phyloP scores from a whole-genome alignment of 2,113 vertebrate genomes.

The Bettongia penicillata region DNA sequence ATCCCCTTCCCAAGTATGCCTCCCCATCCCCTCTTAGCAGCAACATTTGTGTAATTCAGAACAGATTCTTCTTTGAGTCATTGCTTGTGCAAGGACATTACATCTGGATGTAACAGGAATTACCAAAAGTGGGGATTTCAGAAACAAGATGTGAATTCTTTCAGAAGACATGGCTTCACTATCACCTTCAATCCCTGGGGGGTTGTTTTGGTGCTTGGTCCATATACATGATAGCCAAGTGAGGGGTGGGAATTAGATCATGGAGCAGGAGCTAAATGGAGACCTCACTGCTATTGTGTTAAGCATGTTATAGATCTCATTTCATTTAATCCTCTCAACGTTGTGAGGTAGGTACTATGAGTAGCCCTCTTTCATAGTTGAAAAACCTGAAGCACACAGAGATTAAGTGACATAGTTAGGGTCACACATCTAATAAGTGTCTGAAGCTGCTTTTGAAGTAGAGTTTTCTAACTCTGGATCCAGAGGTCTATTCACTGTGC shows the following conservation, averaged over 20 bases:
- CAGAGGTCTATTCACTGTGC: not conserved
- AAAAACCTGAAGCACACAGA: not conserved
- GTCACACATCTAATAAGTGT: not conserved
- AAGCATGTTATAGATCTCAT: not conserved
- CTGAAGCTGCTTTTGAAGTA: not conserved
- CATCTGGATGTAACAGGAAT: conserved; percentile 69
- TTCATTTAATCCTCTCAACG: not conserved
- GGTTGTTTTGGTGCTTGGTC: conserved; percentile 46
- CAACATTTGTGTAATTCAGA: conserved; percentile 83
- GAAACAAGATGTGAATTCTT: conserved; percentile 69
- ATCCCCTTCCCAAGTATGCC: conserved; percentile 58
- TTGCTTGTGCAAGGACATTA: conserved; percentile 76
- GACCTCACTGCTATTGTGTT: not conserved
- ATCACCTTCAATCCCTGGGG: conserved; percentile 49
- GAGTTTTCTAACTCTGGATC: not conserved
- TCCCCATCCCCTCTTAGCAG: conserved; percentile 71
- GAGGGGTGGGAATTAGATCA: not conserved
- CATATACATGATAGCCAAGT: not conserved
- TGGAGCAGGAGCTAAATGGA: not conserved
- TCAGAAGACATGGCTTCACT: conserved; percentile 52
- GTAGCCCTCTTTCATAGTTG: too few species aligned
- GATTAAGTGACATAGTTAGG: not conserved
- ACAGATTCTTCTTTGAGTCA: conserved; percentile 77
- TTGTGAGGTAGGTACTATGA: not conserved
- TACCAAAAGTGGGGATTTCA: conserved; percentile 70